Percentiles rank a stretch among this genome's conserved stretches.
phyloP scores from a whole-genome alignment of 1,140 invertebrate species.

The Heterodera carotae region DNA sequence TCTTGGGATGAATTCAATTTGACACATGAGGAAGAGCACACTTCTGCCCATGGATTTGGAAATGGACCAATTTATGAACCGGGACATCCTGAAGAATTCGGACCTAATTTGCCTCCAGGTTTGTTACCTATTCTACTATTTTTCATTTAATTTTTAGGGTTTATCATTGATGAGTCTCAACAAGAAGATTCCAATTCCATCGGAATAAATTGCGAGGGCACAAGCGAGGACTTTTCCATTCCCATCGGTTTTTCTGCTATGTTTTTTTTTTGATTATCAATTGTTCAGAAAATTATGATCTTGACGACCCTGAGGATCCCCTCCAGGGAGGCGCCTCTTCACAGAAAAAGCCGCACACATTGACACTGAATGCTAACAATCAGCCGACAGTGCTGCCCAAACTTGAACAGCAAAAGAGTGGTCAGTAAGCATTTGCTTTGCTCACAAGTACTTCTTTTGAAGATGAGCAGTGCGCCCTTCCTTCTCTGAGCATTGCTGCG shows the following conservation, averaged over 20 bases:
- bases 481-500: conserved; percentile 4
- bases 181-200: conserved; percentile 24
- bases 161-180: conserved; percentile 30
- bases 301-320: conserved; percentile 39
- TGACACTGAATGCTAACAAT: conserved; percentile 1
- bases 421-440: background rate
- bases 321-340: conserved; percentile 5
- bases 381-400: conserved; percentile 16
- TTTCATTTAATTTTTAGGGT: conserved; percentile 21
- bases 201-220: background rate
- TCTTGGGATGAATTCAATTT: conserved; percentile 44
- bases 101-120: conserved; percentile 42
- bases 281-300: conserved; percentile 15
- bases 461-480: conserved; percentile 16
- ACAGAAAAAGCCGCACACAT: background rate
- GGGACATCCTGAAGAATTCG: conserved; percentile 31
- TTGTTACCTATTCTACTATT: background rate
- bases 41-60: conserved; percentile 4
- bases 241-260: conserved; percentile 29
- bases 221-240: conserved; percentile 32
- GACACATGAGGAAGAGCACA: conserved; percentile 26
- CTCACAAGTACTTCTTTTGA: background rate
- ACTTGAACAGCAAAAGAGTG: conserved; percentile 3
- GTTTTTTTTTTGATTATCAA: background rate
- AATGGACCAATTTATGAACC: conserved; percentile 5